Evolutionary conservation across 1,140 invertebrate species (phyloP).

Genomic region (Bradynema listronoti): DNA sequence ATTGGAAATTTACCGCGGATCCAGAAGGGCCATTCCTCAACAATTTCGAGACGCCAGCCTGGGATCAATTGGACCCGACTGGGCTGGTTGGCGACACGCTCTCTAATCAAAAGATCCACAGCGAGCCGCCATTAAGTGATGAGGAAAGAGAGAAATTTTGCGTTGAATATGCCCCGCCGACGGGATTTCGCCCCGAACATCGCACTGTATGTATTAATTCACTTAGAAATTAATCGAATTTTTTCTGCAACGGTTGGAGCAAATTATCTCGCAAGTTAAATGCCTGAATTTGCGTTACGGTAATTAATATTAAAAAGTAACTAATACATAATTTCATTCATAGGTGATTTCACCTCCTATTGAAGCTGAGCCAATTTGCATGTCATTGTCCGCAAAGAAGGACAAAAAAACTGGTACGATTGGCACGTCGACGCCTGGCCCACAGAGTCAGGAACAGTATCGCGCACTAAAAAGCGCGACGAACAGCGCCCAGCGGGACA

Average conservation of each 20-base stretch:
- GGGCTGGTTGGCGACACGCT: slow-evolving; percentile 53
- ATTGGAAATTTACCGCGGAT: slow-evolving; percentile 47
- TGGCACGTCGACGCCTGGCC: slow-evolving; percentile 14
- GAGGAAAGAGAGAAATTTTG: slow-evolving; percentile 45
- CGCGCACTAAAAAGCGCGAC: background rate
- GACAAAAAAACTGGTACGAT: background rate
- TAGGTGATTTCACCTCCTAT: slow-evolving; percentile 23
- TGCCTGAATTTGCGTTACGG: no score
- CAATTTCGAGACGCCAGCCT: slow-evolving; percentile 15
- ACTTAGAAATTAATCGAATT: no score
- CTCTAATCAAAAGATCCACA: slow-evolving; percentile 48
- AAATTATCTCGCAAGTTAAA: no score
- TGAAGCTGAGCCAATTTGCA: slow-evolving; percentile 45
- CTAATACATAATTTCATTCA: slow-evolving; percentile 5
- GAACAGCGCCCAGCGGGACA: background rate
- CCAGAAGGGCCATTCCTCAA: slow-evolving; percentile 30
- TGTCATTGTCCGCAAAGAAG: slow-evolving; percentile 43
- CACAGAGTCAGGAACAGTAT: slow-evolving; percentile 14
- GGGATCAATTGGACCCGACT: slow-evolving; percentile 25
- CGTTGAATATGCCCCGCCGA: slow-evolving; percentile 38
- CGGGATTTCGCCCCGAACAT: slow-evolving; percentile 49
- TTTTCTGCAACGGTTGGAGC: no score
- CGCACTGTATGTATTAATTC: no score
- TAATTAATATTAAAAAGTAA: background rate
- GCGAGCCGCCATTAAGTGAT: slow-evolving; percentile 21